Percentiles rank a stretch among this genome's conserved stretches.
phyloP scores from a whole-genome alignment of 2,888 invertebrate genomes.

The Eupithecia tripunctaria region DNA sequence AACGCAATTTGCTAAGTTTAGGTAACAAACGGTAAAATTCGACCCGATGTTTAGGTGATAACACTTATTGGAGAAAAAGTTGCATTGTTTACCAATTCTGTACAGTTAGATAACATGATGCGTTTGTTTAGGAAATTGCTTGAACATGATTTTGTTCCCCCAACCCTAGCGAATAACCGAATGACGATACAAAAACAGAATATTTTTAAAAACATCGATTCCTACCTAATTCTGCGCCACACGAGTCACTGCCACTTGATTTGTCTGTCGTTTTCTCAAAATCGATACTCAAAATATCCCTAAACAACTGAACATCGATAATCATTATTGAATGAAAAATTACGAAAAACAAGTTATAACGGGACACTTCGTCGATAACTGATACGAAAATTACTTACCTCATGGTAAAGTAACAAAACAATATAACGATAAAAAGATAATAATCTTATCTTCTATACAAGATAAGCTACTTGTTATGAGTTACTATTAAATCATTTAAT shows the following conservation, averaged over 20 bases:
- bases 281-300: background rate
- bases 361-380: background rate
- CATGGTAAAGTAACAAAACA: background rate
- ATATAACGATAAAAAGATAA: background rate
- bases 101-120: background rate
- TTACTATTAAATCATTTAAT: background rate
- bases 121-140: background rate
- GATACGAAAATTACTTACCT: background rate
- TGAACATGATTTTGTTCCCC: background rate
- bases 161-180: background rate
- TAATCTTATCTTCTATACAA: conserved; percentile 9
- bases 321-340: conserved; percentile 7
- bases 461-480: conserved; percentile 6
- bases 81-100: background rate
- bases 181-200: background rate
- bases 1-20: too few species aligned
- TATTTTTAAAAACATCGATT: background rate
- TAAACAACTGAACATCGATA: conserved; percentile 12
- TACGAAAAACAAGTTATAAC: background rate
- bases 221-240: background rate
- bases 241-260: background rate
- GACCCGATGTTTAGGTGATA: background rate
- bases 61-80: background rate
- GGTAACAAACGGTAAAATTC: too few species aligned
- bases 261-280: background rate